Evolutionary conservation across 2,888 invertebrate genomes (phyloP).

Genomic region (Synanthedon myopaeformis): DNA sequence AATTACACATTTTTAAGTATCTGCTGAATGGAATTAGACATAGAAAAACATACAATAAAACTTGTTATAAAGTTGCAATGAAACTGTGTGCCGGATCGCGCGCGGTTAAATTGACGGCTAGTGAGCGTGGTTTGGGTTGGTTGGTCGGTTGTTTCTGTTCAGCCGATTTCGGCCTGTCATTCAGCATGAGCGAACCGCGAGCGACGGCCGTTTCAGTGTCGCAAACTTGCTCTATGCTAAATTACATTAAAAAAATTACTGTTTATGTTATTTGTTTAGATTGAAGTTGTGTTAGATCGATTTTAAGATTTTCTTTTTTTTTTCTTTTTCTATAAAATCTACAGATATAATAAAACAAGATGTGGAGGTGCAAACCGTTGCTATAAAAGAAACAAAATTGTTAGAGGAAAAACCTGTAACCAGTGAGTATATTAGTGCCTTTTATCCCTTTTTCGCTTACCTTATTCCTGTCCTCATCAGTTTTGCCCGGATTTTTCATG

Average conservation of each 20-base stretch:
- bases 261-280: neutral
- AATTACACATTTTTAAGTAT: too few species aligned
- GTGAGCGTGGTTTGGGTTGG: slow-evolving; percentile 5
- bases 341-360: slow-evolving; percentile 60
- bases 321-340: slow-evolving; percentile 52
- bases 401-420: slow-evolving; percentile 51
- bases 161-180: slow-evolving; percentile 30
- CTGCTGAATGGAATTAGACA: too few species aligned
- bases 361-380: slow-evolving; percentile 58
- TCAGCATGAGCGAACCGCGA: slow-evolving; percentile 24
- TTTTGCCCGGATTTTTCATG: slow-evolving; percentile 4
- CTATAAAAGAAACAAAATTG: slow-evolving; percentile 49
- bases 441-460: slow-evolving; percentile 31
- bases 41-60: too few species aligned
- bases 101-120: slow-evolving; percentile 45
- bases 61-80: too few species aligned
- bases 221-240: neutral
- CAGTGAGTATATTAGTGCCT: slow-evolving; percentile 55
- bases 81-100: slow-evolving; percentile 37
- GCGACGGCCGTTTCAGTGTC: slow-evolving; percentile 10
- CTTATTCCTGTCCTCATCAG: slow-evolving; percentile 23
- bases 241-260: neutral
- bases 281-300: neutral
- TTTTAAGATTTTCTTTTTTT: neutral
- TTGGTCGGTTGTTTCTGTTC: neutral